phyloP scores from a whole-genome alignment of 2,797 vertebrate species.

The Lutjanus campechanus region DNA sequence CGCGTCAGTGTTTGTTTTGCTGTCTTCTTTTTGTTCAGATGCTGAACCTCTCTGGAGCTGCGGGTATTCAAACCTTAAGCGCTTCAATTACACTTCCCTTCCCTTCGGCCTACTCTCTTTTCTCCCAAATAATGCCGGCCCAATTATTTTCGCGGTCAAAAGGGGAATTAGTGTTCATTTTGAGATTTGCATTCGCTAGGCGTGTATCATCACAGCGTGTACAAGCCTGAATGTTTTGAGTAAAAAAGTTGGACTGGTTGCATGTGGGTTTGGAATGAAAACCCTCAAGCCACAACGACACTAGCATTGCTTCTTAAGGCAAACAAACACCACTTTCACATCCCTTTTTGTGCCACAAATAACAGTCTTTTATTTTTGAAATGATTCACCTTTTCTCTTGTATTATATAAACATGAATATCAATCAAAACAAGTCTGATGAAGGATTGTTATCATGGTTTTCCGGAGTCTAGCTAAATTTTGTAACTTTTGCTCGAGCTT shows the following conservation, averaged over 20 bases:
- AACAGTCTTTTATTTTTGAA: slow-evolving; percentile 20
- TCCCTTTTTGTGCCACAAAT: slow-evolving; percentile 39
- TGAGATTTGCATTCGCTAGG: slow-evolving; percentile 63
- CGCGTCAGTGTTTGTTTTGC: slow-evolving; percentile 55
- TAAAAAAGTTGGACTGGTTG: slow-evolving; percentile 47
- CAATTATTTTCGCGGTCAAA: slow-evolving; percentile 69
- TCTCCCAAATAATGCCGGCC: slow-evolving; percentile 49
- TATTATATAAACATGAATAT: background rate
- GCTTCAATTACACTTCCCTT: slow-evolving; percentile 67
- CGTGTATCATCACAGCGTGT: slow-evolving; percentile 67
- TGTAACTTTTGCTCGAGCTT: background rate
- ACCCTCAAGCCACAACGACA: slow-evolving; percentile 50
- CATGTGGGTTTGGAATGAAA: slow-evolving; percentile 54
- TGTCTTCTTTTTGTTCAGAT: slow-evolving; percentile 47
- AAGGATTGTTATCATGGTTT: background rate
- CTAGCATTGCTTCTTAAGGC: slow-evolving; percentile 33
- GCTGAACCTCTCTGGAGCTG: slow-evolving; percentile 21
- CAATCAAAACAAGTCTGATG: background rate
- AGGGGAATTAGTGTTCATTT: slow-evolving; percentile 76
- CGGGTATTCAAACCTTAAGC: slow-evolving; percentile 60
- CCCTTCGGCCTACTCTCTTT: slow-evolving; percentile 46
- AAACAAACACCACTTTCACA: slow-evolving; percentile 42
- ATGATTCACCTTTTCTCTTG: slow-evolving; percentile 21
- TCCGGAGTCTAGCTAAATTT: background rate
- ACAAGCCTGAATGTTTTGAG: slow-evolving; percentile 64